Evolutionary conservation across 2,888 invertebrate species (phyloP).

Genomic region (Chaitophorus viminalis): DNA sequence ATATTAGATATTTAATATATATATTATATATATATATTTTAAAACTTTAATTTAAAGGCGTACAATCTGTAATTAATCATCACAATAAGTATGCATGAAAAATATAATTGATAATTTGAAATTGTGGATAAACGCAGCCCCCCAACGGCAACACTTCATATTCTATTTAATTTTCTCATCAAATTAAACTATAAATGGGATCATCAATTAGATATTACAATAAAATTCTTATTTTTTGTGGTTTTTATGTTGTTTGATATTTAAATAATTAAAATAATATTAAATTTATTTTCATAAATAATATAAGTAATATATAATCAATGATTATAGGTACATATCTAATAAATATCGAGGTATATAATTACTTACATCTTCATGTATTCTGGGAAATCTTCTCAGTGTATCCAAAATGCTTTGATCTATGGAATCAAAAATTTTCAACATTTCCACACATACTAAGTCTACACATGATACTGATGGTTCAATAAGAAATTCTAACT

Average conservation of each 20-base stretch:
- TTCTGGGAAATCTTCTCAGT: not conserved
- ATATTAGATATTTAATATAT: too few relatives aligned
- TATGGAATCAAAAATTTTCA: not conserved
- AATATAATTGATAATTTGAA: too few relatives aligned
- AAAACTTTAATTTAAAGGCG: too few relatives aligned
- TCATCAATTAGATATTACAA: not conserved
- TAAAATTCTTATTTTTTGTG: not conserved
- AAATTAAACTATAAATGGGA: not conserved
- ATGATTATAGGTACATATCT: not conserved
- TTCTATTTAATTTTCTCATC: not conserved
- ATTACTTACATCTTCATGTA: not conserved
- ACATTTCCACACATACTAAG: conserved; percentile 9
- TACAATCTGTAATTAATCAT: too few relatives aligned
- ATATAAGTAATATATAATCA: too few relatives aligned
- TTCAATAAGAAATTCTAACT: not conserved
- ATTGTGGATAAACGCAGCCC: too few relatives aligned
- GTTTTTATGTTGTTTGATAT: not conserved
- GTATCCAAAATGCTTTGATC: conserved; percentile 17
- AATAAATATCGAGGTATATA: not conserved
- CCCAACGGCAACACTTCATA: too few relatives aligned
- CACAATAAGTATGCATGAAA: too few relatives aligned
- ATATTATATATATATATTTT: too few relatives aligned
- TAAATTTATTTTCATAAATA: not conserved
- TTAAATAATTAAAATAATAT: not conserved
- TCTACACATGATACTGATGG: not conserved